Conservation (phyloP, 2,888 invertebrate genomes). For the Tillus elongatus region DNA sequence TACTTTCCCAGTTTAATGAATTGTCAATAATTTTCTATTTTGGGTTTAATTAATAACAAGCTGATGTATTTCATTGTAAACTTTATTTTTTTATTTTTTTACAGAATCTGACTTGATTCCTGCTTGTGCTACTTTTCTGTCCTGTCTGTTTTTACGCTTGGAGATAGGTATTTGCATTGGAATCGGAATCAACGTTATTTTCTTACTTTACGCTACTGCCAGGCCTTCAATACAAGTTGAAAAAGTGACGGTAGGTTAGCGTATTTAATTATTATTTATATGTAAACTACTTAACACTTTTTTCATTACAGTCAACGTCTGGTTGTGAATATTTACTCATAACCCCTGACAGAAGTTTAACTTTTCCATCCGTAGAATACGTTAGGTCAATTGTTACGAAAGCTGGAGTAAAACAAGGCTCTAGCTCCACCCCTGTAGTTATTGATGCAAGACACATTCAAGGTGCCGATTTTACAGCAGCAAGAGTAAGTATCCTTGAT, state of each 20-base stretch:
- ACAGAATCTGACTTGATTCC: constrained; percentile 59
- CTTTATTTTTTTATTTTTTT: constrained; percentile 26
- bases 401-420: constrained; percentile 53
- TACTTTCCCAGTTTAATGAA: too few relatives aligned
- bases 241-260: constrained; percentile 46
- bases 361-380: constrained; percentile 58
- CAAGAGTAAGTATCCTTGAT: constrained; percentile 44
- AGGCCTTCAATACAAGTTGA: constrained; percentile 53
- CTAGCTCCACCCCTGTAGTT: constrained; percentile 49
- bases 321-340: constrained; percentile 50
- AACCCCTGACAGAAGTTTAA: constrained; percentile 53
- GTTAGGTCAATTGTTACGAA: constrained; percentile 61
- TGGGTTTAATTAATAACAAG: too few relatives aligned
- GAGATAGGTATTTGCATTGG: constrained; percentile 61
- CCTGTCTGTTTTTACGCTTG: constrained; percentile 54
- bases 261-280: not conserved
- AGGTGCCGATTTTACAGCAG: constrained; percentile 58
- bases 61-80: too few relatives aligned
- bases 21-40: too few relatives aligned
- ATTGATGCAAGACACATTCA: constrained; percentile 55
- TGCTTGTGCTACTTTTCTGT: constrained; percentile 54
- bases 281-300: not conserved
- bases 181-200: constrained; percentile 52
- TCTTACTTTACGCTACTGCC: constrained; percentile 54
- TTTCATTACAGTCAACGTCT: constrained; percentile 41